A percentile compares a stretch with the other conserved stretches of the same genome.
phyloP scores from a whole-genome alignment of 2,113 vertebrate genomes.

The Pristiophorus japonicus region DNA sequence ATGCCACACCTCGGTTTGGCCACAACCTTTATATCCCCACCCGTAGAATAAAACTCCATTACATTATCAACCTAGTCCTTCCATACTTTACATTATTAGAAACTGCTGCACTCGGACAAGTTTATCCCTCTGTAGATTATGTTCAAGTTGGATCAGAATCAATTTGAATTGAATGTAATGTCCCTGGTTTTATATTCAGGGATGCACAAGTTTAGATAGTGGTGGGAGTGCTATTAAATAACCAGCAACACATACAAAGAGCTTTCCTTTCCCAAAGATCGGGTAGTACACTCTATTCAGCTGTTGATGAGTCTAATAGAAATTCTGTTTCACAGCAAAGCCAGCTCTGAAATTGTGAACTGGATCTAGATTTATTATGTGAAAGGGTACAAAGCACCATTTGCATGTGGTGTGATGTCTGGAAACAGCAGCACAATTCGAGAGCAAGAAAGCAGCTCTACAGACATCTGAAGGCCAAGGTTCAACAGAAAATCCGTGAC shows the following conservation, averaged over 20 bases:
- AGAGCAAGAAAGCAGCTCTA: too few species aligned
- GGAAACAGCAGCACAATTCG: too few species aligned
- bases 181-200: neutral
- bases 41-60: neutral
- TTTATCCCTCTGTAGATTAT: neutral
- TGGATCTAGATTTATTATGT: neutral
- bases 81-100: neutral
- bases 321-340: neutral
- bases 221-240: neutral
- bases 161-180: neutral
- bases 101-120: constrained; percentile 1
- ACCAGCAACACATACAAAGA: neutral
- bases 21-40: neutral
- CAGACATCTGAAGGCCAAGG: too few species aligned
- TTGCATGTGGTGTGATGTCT: neutral
- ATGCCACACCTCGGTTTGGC: neutral
- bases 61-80: neutral
- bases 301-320: neutral
- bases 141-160: neutral
- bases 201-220: neutral
- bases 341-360: neutral
- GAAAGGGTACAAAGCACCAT: neutral
- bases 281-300: neutral
- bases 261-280: neutral
- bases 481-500: too few species aligned